Base-by-base conservation (phyloP, 2,888 invertebrate genomes). In the Ashinkailepas kermadecensis region DNA sequence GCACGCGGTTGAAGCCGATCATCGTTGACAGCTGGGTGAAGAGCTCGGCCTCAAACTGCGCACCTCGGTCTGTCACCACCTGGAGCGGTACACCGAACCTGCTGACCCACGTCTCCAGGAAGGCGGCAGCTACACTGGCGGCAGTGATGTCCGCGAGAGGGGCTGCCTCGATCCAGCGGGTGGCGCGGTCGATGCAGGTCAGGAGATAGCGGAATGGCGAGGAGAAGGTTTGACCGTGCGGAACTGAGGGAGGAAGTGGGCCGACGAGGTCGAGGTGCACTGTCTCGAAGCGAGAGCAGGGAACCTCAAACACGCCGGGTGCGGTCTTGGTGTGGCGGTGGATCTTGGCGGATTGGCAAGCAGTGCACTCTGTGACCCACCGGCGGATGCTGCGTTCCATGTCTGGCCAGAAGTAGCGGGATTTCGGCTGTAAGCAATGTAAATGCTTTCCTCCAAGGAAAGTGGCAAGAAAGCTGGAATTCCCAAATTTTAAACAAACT, bases 61-160 rank as follows among this genome's bases (percentile, higher is more conserved):
- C 67, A 0, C 86, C 86, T 82, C 85, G 86, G 83, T 87, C 54
- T 7, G 88, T 85, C 0, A 86, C 86, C n/a, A 65, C 65, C 4
- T 65, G n/a, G 21, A 65, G 65, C 10, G 65, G 65, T 0, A 65
- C 65, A 6, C n/a, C 65, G n/a, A 65, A 65, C 11, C 65, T 7
- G 21, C 21, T 11, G n/a, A 65, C n/a, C 65, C n/a, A 65, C 10
- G n/a, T n/a, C 65, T 21, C n/a, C 65, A 65, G n/a, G n/a, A 65
- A 65, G 21, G 65, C 65, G n/a, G n/a, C 18, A n/a, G 65, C 65
- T 10, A 65, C 65, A n/a, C n/a, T 65, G 18, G 18, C n/a, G 10
- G 65, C 65, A 7, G 65, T 65, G n/a, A 65, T 65, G n/a, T n/a
- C 11, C 18, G n/a, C 65, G 18, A 65, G 11, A 7, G 65, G 65